phyloP scores from a whole-genome alignment of 2,797 vertebrate genomes.

The Coluber constrictor region DNA sequence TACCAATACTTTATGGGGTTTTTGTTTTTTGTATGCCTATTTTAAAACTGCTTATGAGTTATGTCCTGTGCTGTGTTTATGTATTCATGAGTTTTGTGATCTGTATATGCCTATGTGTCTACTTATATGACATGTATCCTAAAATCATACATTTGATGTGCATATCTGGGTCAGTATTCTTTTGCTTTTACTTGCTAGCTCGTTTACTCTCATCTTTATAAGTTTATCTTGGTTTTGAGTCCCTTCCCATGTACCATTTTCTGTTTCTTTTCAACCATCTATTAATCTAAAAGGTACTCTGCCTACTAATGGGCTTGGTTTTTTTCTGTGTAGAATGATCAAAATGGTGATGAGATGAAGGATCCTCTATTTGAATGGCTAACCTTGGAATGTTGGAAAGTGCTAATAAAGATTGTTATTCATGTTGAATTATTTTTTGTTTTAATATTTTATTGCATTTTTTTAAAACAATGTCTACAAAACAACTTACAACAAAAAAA shows the following conservation, averaged over 20 bases:
- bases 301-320: neutral
- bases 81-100: neutral
- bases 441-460: neutral
- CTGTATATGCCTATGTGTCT: neutral
- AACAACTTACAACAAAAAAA: neutral
- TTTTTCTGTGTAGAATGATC: neutral
- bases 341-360: neutral
- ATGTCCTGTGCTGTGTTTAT: neutral
- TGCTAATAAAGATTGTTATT: neutral
- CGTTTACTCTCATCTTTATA: neutral
- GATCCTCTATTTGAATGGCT: neutral
- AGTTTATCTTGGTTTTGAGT: conserved; percentile 11
- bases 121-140: neutral
- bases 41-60: neutral
- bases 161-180: neutral
- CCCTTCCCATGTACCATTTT: neutral
- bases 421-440: neutral
- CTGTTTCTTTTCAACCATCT: neutral
- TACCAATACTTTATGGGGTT: neutral
- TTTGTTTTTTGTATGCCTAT: neutral
- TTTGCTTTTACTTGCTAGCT: neutral
- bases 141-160: neutral
- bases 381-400: neutral
- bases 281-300: neutral
- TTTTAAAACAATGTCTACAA: neutral